Evolutionary conservation across 2,113 vertebrate genomes (phyloP), one percentile per base, ranked within the genome.

Genomic region (Callorhinus ursinus): DNA sequence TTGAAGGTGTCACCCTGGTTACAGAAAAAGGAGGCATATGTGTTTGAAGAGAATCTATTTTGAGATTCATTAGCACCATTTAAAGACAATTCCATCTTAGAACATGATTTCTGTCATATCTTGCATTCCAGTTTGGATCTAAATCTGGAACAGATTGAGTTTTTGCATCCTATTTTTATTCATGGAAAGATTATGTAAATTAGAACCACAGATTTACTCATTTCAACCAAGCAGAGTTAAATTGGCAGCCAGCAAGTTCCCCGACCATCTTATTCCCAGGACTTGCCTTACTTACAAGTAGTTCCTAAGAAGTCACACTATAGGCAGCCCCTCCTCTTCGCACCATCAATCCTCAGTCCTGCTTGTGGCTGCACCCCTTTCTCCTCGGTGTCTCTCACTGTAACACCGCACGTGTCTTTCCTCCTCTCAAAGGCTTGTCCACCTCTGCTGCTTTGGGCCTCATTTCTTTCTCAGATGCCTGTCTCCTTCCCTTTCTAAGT

Each of bases 81-180:
- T 96, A 90, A 96, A 90, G 69, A 93, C 36, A 72, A 49, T 82
- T 93, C n/a, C 90, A 72, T 96, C 86, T 92, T 76, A 79, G 74
- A 79, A 74, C 67, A 97, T 59, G 84, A 97, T 97, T 97, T 98
- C 90, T 93, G 57, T 90, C 87, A 87, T 77, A 81, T 88, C 80
- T 94, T 96, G 71, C 87, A 71, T 94, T 92, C 57, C 90, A 65
- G 14, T 95, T 97, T 96, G 87, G 74, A 84, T 95, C 95, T 93
- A 98, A 98, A 97, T 97, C 90, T 93, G 94, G 83, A 95, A 77
- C 94, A 97, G 95, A 97, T 59, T 97, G 90, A 96, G 84, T 87
- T 96, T 97, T 92, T 97, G 74, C 83, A 96, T 98, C 55, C 93
- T 96, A 96, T 94, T 97, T 98, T 95, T 96, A 96, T 86, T 93